A percentile compares a stretch with the other conserved stretches of the same genome.
These are phyloP conservation scores for Machaerirhynchus nigripectus DNA, from an alignment of 2,113 vertebrate species.

Conservation along the genomic window DNA sequence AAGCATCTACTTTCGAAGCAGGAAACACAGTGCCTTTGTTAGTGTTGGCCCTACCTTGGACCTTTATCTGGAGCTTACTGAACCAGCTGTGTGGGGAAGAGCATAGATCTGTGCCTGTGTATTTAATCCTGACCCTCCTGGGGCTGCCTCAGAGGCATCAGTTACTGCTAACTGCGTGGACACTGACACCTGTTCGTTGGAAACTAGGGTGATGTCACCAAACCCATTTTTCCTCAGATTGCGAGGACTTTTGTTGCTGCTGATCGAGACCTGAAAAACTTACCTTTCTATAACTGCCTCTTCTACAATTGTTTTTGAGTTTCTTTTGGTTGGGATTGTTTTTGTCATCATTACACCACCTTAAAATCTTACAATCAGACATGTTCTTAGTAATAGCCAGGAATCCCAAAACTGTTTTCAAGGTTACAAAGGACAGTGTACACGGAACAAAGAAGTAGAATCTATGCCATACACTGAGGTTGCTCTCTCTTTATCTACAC, in stretches of 20 bases:
- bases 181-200: not conserved
- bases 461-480: not conserved
- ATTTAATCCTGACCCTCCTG: not conserved
- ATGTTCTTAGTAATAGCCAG: not conserved
- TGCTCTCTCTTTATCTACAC: not conserved
- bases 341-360: not conserved
- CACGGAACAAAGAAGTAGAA: not conserved
- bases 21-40: rapidly evolving
- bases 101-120: not conserved
- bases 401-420: not conserved
- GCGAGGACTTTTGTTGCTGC: not conserved
- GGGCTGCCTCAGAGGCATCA: not conserved
- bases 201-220: not conserved
- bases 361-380: not conserved
- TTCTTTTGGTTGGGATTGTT: not conserved
- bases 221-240: not conserved
- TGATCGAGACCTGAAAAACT: not conserved
- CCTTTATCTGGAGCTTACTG: not conserved
- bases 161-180: not conserved
- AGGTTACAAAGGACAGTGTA: not conserved
- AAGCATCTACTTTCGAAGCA: not conserved
- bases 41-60: not conserved
- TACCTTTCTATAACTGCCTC: not conserved
- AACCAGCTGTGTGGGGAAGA: not conserved
- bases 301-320: not conserved